A percentile compares a stretch with the other conserved stretches of the same genome.
Evolutionary conservation across 1,140 invertebrate genomes (phyloP).

Genomic region (Bombus fervidus): DNA sequence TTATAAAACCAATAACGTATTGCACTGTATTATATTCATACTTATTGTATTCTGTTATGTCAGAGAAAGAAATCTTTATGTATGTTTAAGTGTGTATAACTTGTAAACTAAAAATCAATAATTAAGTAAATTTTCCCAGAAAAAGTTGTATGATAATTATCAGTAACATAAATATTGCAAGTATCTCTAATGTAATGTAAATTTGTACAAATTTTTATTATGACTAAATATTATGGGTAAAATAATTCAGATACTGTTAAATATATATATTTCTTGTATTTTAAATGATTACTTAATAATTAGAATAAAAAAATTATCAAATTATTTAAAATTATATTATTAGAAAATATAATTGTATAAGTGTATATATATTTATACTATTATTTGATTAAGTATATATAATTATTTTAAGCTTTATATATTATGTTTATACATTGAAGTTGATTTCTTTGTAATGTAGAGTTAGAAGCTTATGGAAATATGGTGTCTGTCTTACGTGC

Average conservation of each 20-base stretch:
- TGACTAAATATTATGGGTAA: not conserved
- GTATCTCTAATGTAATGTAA: too few relatives aligned
- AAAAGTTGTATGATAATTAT: not conserved
- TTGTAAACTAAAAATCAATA: not conserved
- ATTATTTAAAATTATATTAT: not conserved
- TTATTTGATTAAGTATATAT: not conserved
- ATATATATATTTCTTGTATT: not conserved
- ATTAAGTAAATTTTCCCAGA: not conserved
- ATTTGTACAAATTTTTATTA: not conserved
- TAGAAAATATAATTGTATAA: not conserved
- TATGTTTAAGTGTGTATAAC: not conserved
- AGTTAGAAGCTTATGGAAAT: constrained; percentile 94
- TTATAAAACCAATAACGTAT: not conserved
- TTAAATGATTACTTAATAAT: not conserved
- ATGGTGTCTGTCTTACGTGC: constrained; percentile 95
- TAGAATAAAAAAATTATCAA: not conserved
- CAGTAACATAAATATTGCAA: not conserved
- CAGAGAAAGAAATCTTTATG: not conserved
- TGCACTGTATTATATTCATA: too few relatives aligned
- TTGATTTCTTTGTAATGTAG: constrained; percentile 80
- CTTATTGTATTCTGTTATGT: not conserved
- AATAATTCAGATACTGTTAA: too few relatives aligned
- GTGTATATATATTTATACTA: not conserved
- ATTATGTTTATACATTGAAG: not conserved
- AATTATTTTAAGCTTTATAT: not conserved